phyloP scores from a whole-genome alignment of 2,888 invertebrate species.

The Limnephilus rhombicus region DNA sequence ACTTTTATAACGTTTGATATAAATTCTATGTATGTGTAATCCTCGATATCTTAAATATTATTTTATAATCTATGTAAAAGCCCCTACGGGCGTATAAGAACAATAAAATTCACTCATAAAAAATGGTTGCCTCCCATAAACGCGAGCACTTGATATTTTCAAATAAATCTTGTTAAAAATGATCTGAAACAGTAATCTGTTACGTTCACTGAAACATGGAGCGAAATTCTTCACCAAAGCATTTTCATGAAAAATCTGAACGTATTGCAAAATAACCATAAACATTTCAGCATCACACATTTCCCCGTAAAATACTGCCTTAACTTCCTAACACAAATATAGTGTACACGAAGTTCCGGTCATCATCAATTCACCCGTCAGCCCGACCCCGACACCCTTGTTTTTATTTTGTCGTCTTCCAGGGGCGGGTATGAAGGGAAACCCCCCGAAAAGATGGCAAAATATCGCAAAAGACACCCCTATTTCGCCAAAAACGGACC shows the following conservation, averaged over 20 bases:
- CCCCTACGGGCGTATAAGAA: no score
- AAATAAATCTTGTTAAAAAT: neutral
- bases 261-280: conserved; percentile 12
- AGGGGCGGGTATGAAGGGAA: neutral
- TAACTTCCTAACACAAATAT: conserved; percentile 39
- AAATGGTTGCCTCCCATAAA: neutral
- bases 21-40: no score
- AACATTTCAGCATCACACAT: conserved; percentile 31
- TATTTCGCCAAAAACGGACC: conserved; percentile 33
- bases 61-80: no score
- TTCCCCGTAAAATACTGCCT: conserved; percentile 15
- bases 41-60: no score
- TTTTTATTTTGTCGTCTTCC: conserved; percentile 59
- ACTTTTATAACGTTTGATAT: no score
- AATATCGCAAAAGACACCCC: conserved; percentile 19
- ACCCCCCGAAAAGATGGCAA: neutral
- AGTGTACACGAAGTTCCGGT: conserved; percentile 46
- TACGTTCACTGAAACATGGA: neutral
- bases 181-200: neutral
- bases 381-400: conserved; percentile 35
- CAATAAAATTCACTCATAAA: neutral
- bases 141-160: neutral
- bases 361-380: conserved; percentile 61
- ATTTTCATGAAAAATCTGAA: neutral
- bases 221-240: neutral